Evolutionary conservation across 2,888 invertebrate species (phyloP).

Genomic region (Cantharis lateralis): DNA sequence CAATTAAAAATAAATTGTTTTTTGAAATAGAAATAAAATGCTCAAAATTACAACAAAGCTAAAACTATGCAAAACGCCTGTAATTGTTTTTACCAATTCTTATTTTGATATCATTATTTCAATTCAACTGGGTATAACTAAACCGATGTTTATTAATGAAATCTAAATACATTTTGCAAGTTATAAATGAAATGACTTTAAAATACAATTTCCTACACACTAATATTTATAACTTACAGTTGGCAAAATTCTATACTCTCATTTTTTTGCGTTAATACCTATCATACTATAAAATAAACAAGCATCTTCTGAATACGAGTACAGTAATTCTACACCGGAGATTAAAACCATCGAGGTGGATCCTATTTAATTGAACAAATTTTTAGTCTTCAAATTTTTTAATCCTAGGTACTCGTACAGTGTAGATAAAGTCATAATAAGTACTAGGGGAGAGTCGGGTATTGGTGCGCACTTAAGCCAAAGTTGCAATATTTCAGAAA

Average conservation of each 20-base stretch:
- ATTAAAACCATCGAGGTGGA: conserved; percentile 15
- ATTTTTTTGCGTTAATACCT: neutral
- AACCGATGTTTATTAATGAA: neutral
- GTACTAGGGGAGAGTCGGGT: too few relatives aligned
- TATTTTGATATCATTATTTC: neutral
- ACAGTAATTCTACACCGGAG: conserved; percentile 20
- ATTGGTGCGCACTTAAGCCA: too few relatives aligned
- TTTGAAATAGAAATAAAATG: neutral
- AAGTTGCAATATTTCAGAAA: too few relatives aligned
- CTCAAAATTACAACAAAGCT: conserved; percentile 1
- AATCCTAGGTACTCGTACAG: neutral
- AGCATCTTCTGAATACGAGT: conserved; percentile 5
- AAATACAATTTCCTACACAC: neutral
- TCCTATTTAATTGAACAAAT: neutral
- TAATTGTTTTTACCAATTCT: neutral
- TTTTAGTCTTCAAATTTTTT: neutral
- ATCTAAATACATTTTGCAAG: neutral
- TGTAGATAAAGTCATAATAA: neutral
- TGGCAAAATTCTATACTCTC: neutral
- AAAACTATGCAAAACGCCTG: neutral
- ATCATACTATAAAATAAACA: neutral
- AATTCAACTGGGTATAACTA: neutral
- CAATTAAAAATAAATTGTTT: conserved; percentile 7
- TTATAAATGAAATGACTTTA: neutral
- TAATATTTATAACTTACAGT: neutral